These are phyloP conservation scores for Chrysolina haemoptera DNA, from an alignment of 2,888 invertebrate species.

Conservation along the genomic window DNA sequence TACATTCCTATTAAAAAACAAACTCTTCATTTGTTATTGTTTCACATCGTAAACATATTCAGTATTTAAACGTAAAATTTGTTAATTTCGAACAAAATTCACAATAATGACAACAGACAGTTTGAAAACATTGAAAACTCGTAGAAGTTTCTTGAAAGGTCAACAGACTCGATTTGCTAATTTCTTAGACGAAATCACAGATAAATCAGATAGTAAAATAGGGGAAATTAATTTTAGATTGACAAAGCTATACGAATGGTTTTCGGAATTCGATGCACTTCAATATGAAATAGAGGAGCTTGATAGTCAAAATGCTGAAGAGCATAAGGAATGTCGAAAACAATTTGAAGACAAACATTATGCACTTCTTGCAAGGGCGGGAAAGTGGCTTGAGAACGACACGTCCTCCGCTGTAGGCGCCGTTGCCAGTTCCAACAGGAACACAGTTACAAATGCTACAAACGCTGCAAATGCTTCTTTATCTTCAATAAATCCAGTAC, in stretches of 20 bases:
- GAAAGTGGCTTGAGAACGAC: background rate
- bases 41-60: too few species aligned
- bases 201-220: slow-evolving; percentile 18
- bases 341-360: slow-evolving; percentile 27
- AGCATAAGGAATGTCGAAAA: background rate
- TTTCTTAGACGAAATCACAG: background rate
- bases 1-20: too few species aligned
- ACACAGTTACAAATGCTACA: too few species aligned
- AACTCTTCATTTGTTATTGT: too few species aligned
- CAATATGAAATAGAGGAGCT: slow-evolving; percentile 19
- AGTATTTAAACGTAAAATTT: too few species aligned
- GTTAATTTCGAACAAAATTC: too few species aligned
- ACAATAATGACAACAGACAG: background rate
- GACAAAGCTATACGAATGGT: slow-evolving; percentile 8
- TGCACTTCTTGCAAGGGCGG: slow-evolving; percentile 14
- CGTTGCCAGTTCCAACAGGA: background rate
- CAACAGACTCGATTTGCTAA: slow-evolving; percentile 22
- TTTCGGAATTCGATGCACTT: slow-evolving; percentile 12
- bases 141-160: slow-evolving; percentile 19
- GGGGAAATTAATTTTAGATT: slow-evolving; percentile 10
- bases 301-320: slow-evolving; percentile 10
- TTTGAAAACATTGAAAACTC: slow-evolving; percentile 6
- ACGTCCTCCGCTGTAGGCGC: background rate
- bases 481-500: background rate
- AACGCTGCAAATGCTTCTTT: background rate